Evolutionary conservation across 2,113 vertebrate genomes (phyloP).

Genomic region (Pheucticus melanocephalus): DNA sequence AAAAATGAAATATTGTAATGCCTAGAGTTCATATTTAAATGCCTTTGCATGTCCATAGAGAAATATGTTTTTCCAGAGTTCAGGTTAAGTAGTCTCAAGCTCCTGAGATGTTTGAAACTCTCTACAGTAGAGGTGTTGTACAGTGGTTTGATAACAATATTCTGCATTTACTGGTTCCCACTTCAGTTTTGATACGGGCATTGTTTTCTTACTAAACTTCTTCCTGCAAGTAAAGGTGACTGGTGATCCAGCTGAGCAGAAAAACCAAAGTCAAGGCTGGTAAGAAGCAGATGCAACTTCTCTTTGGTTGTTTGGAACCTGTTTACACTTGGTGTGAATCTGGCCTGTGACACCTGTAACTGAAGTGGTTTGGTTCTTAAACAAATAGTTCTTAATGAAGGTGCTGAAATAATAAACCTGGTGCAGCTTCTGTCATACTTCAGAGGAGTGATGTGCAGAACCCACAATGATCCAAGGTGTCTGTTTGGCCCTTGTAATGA

Average conservation of each 20-base stretch:
- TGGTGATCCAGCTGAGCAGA: slow-evolving; percentile 48
- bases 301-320: slow-evolving; percentile 21
- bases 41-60: slow-evolving; percentile 62
- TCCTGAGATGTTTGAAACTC: slow-evolving; percentile 65
- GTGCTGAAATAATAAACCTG: slow-evolving; percentile 9
- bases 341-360: not conserved
- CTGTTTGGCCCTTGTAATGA: slow-evolving; percentile 42
- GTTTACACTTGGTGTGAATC: not conserved
- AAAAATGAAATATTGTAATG: not conserved
- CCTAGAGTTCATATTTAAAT: slow-evolving; percentile 55
- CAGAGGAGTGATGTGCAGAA: not conserved
- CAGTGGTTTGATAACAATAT: slow-evolving; percentile 64
- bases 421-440: slow-evolving; percentile 5
- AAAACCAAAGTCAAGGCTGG: slow-evolving; percentile 53
- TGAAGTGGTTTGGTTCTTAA: not conserved
- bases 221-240: slow-evolving; percentile 57
- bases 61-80: slow-evolving; percentile 64
- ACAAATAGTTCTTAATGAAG: slow-evolving; percentile 26
- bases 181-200: slow-evolving; percentile 68
- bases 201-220: slow-evolving; percentile 51
- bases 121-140: slow-evolving; percentile 56
- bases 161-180: slow-evolving; percentile 62
- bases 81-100: slow-evolving; percentile 60
- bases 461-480: slow-evolving; percentile 9
- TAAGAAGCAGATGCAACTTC: slow-evolving; percentile 8